Evolutionary conservation across 2,113 vertebrate species (phyloP), one percentile per base, ranked within the genome.

Genomic region (Tragelaphus imberbis): DNA sequence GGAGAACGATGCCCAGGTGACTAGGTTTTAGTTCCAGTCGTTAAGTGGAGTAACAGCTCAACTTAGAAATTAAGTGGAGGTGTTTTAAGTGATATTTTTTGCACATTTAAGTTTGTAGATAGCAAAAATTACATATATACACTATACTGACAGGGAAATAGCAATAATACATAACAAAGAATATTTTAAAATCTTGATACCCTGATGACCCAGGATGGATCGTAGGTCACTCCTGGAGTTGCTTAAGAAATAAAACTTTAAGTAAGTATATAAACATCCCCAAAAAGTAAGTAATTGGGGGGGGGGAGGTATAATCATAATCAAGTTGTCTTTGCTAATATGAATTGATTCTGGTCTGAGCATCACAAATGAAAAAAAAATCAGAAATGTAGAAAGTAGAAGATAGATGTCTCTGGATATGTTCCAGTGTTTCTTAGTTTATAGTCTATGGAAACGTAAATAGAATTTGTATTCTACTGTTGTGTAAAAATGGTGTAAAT

Each of bases 161-260:
- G 33, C 55, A 63, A 53, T 61, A 63, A 77, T n/a, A 79, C 21
- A 51, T 81, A 86, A 81, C 11, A 85, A 82, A 84, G 9, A 80
- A 75, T 89, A 12, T 49, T 79, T 21, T 40, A 82, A 95, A 79
- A 91, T n/a, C n/a, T 88, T 49, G 59, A 49, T 61, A 27, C 40
- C 55, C 51, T 77, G 17, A 55, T 71, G 4, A 97, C 33, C n/a
- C 25, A 47, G 49, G 7, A 65, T 88, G 47, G 30, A 11, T 88
- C 12, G 0, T 63, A 79, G n/a, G 81, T 59, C 36, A 68, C 49
- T 84, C 44, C 36, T 15, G 1, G 49, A 27, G 21, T 88, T 79
- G 53, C 85, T 47, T 93, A 85, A 77, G 68, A 97, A 96, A 94
- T 28, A 85, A 90, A 94, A 68, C 56, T 58, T 84, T 84, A 91